Percentiles rank a stretch among this genome's conserved stretches.
Evolutionary conservation across 2,113 vertebrate genomes (phyloP).

Genomic region (Siniperca chuatsi): DNA sequence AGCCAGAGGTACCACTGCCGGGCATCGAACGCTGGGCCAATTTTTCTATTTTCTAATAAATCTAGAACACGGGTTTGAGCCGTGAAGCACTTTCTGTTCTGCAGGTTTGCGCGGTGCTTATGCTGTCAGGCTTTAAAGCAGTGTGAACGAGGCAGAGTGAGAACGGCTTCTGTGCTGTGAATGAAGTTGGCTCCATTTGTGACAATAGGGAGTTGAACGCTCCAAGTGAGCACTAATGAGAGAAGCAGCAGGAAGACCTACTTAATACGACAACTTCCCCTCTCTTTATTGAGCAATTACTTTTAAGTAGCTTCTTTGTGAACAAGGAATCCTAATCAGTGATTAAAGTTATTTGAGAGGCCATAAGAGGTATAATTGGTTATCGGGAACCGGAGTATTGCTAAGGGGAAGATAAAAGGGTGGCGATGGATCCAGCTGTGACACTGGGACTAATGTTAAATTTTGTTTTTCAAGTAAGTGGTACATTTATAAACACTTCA

Average conservation of each 20-base stretch:
- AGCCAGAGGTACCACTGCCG: background rate
- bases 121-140: slow-evolving; percentile 36
- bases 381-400: slow-evolving; percentile 90
- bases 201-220: slow-evolving; percentile 72
- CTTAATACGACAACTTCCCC: slow-evolving; percentile 94
- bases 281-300: slow-evolving; percentile 98
- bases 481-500: slow-evolving; percentile 61
- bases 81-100: background rate
- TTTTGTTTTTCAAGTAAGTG: slow-evolving; percentile 64
- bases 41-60: slow-evolving; percentile 38
- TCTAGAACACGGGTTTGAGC: background rate
- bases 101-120: background rate
- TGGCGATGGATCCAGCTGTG: slow-evolving; percentile 68
- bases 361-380: slow-evolving; percentile 92
- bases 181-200: slow-evolving; percentile 82
- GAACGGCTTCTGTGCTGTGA: slow-evolving; percentile 77
- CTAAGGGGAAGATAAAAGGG: slow-evolving; percentile 83
- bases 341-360: slow-evolving; percentile 94
- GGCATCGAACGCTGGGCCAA: background rate
- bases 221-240: slow-evolving; percentile 81
- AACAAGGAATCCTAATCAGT: slow-evolving; percentile 96
- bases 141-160: slow-evolving; percentile 32
- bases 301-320: slow-evolving; percentile 93
- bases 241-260: slow-evolving; percentile 92
- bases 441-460: slow-evolving; percentile 67